Evolutionary conservation across 2,888 invertebrate genomes (phyloP).

Genomic region (Apocheima hispidaria): DNA sequence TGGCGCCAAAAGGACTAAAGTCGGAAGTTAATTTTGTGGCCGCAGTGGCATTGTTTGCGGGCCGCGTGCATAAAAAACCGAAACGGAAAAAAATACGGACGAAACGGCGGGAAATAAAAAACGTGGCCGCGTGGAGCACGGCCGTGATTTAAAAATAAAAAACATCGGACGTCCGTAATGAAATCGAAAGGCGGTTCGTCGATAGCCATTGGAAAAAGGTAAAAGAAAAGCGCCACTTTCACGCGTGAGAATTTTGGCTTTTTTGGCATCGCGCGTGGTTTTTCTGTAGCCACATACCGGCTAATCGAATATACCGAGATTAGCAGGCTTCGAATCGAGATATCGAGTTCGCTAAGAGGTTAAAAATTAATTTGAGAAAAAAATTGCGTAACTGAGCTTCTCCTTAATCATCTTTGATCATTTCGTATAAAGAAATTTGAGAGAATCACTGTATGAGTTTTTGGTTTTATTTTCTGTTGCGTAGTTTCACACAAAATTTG

Average conservation of each 20-base stretch:
- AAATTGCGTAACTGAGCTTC: neutral
- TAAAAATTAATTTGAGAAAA: neutral
- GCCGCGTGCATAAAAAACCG: slow-evolving; percentile 79
- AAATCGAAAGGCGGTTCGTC: slow-evolving; percentile 86
- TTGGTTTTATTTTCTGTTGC: too few species aligned
- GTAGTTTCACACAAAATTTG: too few species aligned
- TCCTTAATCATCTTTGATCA: too few species aligned
- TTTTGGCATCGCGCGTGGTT: slow-evolving; percentile 68
- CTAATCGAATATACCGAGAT: slow-evolving; percentile 54
- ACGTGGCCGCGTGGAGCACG: slow-evolving; percentile 73
- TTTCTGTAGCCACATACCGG: slow-evolving; percentile 53
- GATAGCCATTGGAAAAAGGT: slow-evolving; percentile 84
- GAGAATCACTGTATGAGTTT: too few species aligned
- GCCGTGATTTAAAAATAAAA: slow-evolving; percentile 85
- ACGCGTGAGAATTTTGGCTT: slow-evolving; percentile 83
- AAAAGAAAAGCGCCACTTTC: slow-evolving; percentile 82
- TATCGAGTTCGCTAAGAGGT: neutral
- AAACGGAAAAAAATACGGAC: slow-evolving; percentile 78
- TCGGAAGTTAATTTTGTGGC: slow-evolving; percentile 83
- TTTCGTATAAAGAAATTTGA: too few species aligned
- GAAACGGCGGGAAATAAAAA: slow-evolving; percentile 76
- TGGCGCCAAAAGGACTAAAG: slow-evolving; percentile 82
- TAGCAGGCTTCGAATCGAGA: too few species aligned
- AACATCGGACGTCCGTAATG: slow-evolving; percentile 83
- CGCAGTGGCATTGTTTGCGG: slow-evolving; percentile 84